A percentile compares a stretch with the other conserved stretches of the same genome.
Conservation (phyloP, 2,797 vertebrate genomes). For the Synaphobranchus kaupii region DNA sequence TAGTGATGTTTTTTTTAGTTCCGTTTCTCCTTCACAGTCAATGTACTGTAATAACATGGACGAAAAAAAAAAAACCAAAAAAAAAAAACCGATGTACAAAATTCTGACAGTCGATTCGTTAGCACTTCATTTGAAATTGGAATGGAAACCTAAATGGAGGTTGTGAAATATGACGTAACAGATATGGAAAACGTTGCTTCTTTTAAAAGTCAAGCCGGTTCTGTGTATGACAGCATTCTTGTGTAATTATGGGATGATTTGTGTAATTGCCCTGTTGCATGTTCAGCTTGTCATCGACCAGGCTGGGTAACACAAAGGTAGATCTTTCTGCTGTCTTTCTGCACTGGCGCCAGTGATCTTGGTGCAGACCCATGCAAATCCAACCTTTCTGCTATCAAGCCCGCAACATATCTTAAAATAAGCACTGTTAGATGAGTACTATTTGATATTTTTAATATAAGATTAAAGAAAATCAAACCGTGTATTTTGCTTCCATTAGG, state of each 20-base stretch:
- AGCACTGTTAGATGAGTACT: constrained; percentile 77
- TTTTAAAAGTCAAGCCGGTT: constrained; percentile 62
- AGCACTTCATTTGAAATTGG: constrained; percentile 18
- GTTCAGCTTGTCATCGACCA: constrained; percentile 72
- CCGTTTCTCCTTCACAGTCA: constrained; percentile 61
- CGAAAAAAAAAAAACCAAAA: constrained; percentile 38
- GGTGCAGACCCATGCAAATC: constrained; percentile 58
- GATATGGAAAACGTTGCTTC: constrained; percentile 55
- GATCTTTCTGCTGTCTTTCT: constrained; percentile 48
- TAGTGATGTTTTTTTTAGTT: constrained; percentile 64
- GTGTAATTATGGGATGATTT: constrained; percentile 67
- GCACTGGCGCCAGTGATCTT: constrained; percentile 33
- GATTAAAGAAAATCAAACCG: constrained; percentile 68
- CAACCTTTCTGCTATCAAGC: constrained; percentile 69
- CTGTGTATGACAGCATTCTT: constrained; percentile 64
- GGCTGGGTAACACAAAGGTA: constrained; percentile 64
- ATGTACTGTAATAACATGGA: constrained; percentile 61
- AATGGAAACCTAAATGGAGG: not conserved
- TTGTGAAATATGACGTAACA: constrained; percentile 31
- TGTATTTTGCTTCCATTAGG: constrained; percentile 77
- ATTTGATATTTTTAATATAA: constrained; percentile 84
- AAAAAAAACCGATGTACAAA: constrained; percentile 40
- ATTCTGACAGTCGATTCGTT: constrained; percentile 50
- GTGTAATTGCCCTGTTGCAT: constrained; percentile 74
- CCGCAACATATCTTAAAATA: constrained; percentile 71